A percentile compares a stretch with the other conserved stretches of the same genome.
Conservation (phyloP, 1,140 invertebrate genomes). For the Pentalonia nigronervosa region DNA sequence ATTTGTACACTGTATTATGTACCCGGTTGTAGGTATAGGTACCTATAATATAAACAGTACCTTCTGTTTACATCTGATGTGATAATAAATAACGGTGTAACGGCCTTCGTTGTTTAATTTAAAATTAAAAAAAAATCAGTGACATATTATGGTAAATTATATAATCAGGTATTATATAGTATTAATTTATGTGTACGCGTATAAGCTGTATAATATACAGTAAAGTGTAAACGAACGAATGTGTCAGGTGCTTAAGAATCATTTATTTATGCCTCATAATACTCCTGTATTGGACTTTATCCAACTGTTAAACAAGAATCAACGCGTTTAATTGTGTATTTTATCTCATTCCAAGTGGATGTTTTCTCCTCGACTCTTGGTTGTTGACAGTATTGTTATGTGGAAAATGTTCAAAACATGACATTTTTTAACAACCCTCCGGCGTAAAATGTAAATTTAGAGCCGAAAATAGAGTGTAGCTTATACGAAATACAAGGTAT, state of each 20-base stretch:
- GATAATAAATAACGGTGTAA: background rate
- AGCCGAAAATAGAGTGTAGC: background rate
- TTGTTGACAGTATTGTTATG: background rate
- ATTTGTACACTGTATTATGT: background rate
- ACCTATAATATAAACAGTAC: background rate
- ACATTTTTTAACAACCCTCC: background rate
- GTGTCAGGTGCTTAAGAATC: background rate
- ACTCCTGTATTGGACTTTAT: constrained; percentile 33
- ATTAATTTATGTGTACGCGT: background rate
- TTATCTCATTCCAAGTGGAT: background rate
- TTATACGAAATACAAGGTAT: background rate
- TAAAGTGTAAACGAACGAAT: background rate
- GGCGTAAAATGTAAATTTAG: background rate
- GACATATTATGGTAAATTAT: constrained; percentile 10
- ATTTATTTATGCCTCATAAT: constrained; percentile 3
- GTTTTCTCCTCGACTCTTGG: background rate
- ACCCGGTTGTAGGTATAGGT: too few species aligned
- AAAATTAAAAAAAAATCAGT: background rate
- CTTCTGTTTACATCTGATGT: background rate
- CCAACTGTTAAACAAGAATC: constrained; percentile 32
- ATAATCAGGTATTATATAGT: background rate
- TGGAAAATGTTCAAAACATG: background rate
- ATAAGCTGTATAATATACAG: background rate
- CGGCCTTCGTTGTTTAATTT: background rate
- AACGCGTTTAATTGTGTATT: constrained; percentile 9